A percentile compares a stretch with the other conserved stretches of the same genome.
Conservation (phyloP, 2,888 invertebrate species). For the Ditylenchus weischeri region DNA sequence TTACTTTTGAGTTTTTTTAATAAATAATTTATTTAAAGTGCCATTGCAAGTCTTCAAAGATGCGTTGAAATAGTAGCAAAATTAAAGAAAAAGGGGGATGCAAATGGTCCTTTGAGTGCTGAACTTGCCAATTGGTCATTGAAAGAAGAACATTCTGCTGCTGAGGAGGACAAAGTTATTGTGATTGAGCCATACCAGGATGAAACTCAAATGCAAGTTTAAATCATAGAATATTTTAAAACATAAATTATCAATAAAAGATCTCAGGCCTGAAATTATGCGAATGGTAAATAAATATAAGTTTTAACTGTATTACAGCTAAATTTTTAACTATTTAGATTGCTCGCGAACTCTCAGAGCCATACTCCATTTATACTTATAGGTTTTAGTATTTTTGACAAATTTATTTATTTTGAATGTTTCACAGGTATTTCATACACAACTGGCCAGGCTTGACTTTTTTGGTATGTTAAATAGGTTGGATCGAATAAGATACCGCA, state of each 20-base stretch:
- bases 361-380: slow-evolving; percentile 99
- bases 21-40: not conserved
- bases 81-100: not conserved
- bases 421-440: slow-evolving; percentile 90
- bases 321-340: slow-evolving; percentile 67
- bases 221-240: not conserved
- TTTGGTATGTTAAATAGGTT: slow-evolving; percentile 67
- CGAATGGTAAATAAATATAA: not conserved
- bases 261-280: slow-evolving; percentile 12
- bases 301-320: not conserved
- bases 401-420: no score
- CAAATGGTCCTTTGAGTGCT: not conserved
- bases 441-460: slow-evolving; percentile 99
- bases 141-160: not conserved
- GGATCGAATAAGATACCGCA: no score
- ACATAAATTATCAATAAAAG: not conserved
- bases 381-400: no score
- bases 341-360: slow-evolving; percentile 97
- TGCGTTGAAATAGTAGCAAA: not conserved
- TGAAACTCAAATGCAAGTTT: slow-evolving; percentile 10
- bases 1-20: no score
- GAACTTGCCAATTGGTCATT: not conserved
- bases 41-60: slow-evolving; percentile 4
- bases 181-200: not conserved
- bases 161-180: not conserved